These are phyloP conservation scores for Parazoanthus swiftii DNA, from an alignment of 92 coral and sea anemone genomes.

Conservation along the genomic window DNA sequence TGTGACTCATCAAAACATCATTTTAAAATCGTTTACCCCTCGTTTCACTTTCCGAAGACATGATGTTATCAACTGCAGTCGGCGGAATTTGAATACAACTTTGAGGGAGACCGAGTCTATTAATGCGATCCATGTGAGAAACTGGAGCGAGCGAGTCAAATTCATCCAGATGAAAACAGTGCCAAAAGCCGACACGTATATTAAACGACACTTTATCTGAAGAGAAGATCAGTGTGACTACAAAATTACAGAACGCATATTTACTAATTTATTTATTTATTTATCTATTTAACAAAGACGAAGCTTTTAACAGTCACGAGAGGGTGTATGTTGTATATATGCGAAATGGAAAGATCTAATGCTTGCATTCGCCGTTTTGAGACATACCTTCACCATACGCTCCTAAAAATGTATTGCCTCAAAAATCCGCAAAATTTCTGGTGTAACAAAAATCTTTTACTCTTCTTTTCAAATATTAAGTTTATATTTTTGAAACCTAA, in stretches of 20 bases:
- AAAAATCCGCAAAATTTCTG: background rate
- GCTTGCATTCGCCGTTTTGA: too few species aligned
- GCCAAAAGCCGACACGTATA: slow-evolving; percentile 38
- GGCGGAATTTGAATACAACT: slow-evolving; percentile 43
- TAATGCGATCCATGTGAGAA: slow-evolving; percentile 39
- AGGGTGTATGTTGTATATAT: too few species aligned
- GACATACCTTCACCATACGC: too few species aligned
- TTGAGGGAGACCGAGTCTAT: slow-evolving; percentile 36
- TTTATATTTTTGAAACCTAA: background rate
- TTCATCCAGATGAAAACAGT: background rate
- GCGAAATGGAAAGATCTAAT: too few species aligned
- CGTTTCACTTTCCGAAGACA: slow-evolving; percentile 41
- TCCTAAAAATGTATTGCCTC: too few species aligned
- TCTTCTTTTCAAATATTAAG: too few species aligned
- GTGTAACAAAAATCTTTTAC: too few species aligned
- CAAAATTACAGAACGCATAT: background rate
- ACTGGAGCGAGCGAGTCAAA: slow-evolving; percentile 23
- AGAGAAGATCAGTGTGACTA: background rate
- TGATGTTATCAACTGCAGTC: slow-evolving; percentile 39
- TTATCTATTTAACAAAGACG: too few species aligned
- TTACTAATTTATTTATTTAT: background rate
- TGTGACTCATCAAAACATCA: slow-evolving; percentile 38
- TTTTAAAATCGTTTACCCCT: slow-evolving; percentile 43
- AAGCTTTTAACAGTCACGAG: too few species aligned
- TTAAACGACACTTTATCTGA: background rate